Percentiles rank a stretch among this genome's conserved stretches.
Conservation (phyloP, 1,140 invertebrate species). For the Drosophila punjabiensis region DNA sequence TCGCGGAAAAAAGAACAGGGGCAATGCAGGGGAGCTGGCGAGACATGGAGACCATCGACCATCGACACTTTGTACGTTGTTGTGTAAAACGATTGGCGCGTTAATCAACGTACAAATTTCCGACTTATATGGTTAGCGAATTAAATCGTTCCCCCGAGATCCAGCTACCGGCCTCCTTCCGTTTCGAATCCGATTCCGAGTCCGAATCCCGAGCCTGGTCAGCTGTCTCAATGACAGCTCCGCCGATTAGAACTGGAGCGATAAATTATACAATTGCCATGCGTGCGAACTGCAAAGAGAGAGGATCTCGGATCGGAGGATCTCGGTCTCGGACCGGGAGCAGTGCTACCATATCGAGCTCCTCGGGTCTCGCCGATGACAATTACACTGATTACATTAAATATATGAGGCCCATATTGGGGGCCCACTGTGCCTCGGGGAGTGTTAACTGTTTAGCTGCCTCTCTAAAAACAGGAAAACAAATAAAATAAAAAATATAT, state of each 20-base stretch:
- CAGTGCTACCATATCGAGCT: conserved; percentile 35
- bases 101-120: conserved; percentile 83
- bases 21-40: neutral
- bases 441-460: conserved; percentile 64
- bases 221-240: conserved; percentile 64
- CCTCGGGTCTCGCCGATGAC: conserved; percentile 54
- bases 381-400: conserved; percentile 82
- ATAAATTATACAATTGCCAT: conserved; percentile 84
- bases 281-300: conserved; percentile 68
- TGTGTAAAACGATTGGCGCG: conserved; percentile 83
- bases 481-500: conserved; percentile 7
- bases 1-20: neutral
- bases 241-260: conserved; percentile 81
- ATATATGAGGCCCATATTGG: conserved; percentile 79
- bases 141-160: conserved; percentile 83
- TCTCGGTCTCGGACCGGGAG: conserved; percentile 7
- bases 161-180: conserved; percentile 16
- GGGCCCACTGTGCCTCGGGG: conserved; percentile 38
- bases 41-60: conserved; percentile 34
- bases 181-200: conserved; percentile 8
- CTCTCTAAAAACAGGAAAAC: neutral
- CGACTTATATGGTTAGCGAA: conserved; percentile 81
- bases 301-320: conserved; percentile 29
- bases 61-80: conserved; percentile 78
- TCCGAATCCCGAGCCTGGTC: conserved; percentile 28